Conservation (phyloP, 2,888 invertebrate genomes). For the Colletes collaris region DNA sequence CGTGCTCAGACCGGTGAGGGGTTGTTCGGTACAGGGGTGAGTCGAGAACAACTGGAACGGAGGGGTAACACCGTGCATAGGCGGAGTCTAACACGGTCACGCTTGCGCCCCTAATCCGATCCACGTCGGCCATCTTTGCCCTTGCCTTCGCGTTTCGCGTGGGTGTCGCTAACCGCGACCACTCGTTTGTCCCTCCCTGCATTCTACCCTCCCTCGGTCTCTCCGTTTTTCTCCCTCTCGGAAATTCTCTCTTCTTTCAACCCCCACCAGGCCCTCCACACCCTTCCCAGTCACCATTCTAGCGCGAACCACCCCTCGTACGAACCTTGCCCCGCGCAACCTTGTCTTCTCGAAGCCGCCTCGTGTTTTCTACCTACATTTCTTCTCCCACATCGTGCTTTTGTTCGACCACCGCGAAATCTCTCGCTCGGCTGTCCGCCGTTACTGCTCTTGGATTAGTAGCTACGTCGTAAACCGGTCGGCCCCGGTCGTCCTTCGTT, state of each 20-base stretch:
- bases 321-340: conserved; percentile 50
- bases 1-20: conserved; percentile 63
- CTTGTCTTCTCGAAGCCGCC: conserved; percentile 53
- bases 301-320: conserved; percentile 29
- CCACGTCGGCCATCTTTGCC: conserved; percentile 78
- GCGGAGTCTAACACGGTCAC: conserved; percentile 64
- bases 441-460: conserved; percentile 48
- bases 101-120: conserved; percentile 72
- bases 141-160: conserved; percentile 70
- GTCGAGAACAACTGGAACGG: conserved; percentile 56
- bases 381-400: conserved; percentile 54
- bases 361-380: conserved; percentile 61
- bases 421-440: conserved; percentile 48
- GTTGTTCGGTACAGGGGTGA: conserved; percentile 59
- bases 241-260: conserved; percentile 13
- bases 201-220: conserved; percentile 52
- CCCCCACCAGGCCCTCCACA: conserved; percentile 33
- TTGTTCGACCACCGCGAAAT: conserved; percentile 61
- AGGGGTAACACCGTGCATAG: conserved; percentile 51
- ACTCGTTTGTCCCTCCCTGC: conserved; percentile 70
- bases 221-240: background rate
- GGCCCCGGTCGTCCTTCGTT: conserved; percentile 26
- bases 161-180: conserved; percentile 78
- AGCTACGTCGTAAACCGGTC: conserved; percentile 48
- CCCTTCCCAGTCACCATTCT: conserved; percentile 40